These are phyloP conservation scores for Chrysolina americana DNA, from an alignment of 2,888 invertebrate species.

Conservation along the genomic window DNA sequence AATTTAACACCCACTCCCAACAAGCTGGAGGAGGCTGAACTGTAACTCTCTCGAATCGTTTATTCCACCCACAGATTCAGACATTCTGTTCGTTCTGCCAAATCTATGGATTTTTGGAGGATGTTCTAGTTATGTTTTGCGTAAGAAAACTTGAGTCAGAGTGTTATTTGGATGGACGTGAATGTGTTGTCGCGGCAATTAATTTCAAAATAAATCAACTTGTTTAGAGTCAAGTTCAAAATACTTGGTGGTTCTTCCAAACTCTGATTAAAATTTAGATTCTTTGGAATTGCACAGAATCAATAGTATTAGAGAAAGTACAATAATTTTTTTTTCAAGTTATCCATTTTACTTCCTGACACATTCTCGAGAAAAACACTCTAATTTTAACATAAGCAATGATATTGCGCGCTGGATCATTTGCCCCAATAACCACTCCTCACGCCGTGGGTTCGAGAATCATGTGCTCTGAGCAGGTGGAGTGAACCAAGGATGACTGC, in stretches of 20 bases:
- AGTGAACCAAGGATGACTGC: too few relatives aligned
- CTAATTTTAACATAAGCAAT: too few relatives aligned
- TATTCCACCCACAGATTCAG: slow-evolving; percentile 22
- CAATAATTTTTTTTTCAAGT: too few relatives aligned
- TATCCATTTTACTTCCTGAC: too few relatives aligned
- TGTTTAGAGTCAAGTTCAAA: not conserved
- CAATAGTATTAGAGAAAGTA: not conserved
- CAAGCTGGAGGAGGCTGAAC: slow-evolving; percentile 48
- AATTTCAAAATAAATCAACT: not conserved
- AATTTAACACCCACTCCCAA: slow-evolving; percentile 44
- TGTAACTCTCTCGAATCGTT: slow-evolving; percentile 44
- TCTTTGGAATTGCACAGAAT: not conserved
- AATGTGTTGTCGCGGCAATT: not conserved
- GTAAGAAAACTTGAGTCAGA: not conserved
- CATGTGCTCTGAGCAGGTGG: too few relatives aligned
- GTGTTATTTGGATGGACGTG: not conserved
- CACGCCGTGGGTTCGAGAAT: too few relatives aligned
- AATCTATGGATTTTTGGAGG: slow-evolving; percentile 20
- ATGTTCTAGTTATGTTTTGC: slow-evolving; percentile 12
- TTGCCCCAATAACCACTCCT: too few relatives aligned
- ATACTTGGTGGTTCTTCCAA: not conserved
- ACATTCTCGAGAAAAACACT: too few relatives aligned
- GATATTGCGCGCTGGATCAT: too few relatives aligned
- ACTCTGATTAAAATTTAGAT: too few relatives aligned
- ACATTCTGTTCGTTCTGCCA: slow-evolving; percentile 9